Evolutionary conservation across 2,888 invertebrate genomes (phyloP).

Genomic region (Megamerina dolium): DNA sequence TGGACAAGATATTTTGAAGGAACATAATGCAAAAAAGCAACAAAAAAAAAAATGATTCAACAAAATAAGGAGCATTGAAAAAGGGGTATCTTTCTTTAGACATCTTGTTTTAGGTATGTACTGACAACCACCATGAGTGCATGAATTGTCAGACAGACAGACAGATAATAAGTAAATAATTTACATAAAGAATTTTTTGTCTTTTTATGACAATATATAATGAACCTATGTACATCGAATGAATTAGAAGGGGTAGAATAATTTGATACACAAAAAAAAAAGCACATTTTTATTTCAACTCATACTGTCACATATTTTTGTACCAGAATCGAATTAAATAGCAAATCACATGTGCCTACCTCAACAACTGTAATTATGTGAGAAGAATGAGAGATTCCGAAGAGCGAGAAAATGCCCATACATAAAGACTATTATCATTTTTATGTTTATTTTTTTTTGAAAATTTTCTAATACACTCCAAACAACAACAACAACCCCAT

Average conservation of each 20-base stretch:
- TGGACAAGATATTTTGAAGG: constrained; percentile 1
- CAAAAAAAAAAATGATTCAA: background rate
- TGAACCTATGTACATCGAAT: background rate
- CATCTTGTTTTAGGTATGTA: no score
- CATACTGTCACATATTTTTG: background rate
- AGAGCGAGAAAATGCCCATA: no score
- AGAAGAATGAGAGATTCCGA: constrained; percentile 20
- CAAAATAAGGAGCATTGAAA: background rate
- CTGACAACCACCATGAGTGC: no score
- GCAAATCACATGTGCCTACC: constrained; percentile 28
- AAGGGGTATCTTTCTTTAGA: no score
- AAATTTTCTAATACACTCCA: background rate
- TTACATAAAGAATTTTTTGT: background rate
- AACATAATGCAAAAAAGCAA: no score
- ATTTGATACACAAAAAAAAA: background rate
- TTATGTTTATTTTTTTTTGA: no score
- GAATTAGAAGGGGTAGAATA: background rate
- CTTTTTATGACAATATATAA: background rate
- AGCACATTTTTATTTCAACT: background rate
- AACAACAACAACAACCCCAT: background rate
- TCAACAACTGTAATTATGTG: constrained; percentile 30
- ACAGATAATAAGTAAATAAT: background rate
- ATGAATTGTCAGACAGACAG: background rate
- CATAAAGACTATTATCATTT: no score
- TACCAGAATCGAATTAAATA: background rate